Percentiles rank a stretch among this genome's conserved stretches.
Conservation (phyloP, 1,140 invertebrate species). For the Propsilocerus akamusi region DNA sequence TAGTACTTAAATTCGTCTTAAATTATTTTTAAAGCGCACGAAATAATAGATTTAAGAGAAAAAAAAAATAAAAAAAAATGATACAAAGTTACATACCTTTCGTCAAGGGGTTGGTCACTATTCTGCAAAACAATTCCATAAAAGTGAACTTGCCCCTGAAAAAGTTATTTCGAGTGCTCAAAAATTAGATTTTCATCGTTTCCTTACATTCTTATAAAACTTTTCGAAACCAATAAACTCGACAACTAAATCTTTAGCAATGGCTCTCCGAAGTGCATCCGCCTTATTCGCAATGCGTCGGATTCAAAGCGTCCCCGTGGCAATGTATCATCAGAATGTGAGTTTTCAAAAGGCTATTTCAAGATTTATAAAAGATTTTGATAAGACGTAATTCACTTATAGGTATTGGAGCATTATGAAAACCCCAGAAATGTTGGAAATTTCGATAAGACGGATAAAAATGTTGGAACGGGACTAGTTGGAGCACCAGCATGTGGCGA, state of each 20-base stretch:
- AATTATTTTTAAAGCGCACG: slow-evolving; percentile 17
- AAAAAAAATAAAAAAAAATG: too few species aligned
- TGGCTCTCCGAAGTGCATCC: too few species aligned
- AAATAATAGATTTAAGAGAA: slow-evolving; percentile 9
- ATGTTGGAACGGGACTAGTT: slow-evolving; percentile 93
- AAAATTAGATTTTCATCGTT: too few species aligned
- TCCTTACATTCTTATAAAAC: too few species aligned
- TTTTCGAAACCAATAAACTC: slow-evolving; percentile 6
- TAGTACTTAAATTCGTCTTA: neutral
- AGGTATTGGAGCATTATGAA: slow-evolving; percentile 99
- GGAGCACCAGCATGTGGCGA: slow-evolving; percentile 98
- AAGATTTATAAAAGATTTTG: neutral
- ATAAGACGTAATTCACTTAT: slow-evolving; percentile 11
- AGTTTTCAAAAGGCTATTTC: too few species aligned
- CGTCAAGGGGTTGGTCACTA: too few species aligned
- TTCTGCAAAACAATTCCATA: too few species aligned
- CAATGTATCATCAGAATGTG: slow-evolving; percentile 22
- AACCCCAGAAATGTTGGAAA: slow-evolving; percentile 98
- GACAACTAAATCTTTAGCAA: slow-evolving; percentile 11
- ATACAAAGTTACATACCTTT: too few species aligned
- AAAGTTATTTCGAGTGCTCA: too few species aligned
- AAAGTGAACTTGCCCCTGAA: too few species aligned
- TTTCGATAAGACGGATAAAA: slow-evolving; percentile 84
- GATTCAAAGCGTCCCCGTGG: slow-evolving; percentile 19
- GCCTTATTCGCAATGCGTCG: too few species aligned